A percentile compares a stretch with the other conserved stretches of the same genome.
Conservation (phyloP, 2,797 vertebrate genomes). For the Alauda arvensis region DNA sequence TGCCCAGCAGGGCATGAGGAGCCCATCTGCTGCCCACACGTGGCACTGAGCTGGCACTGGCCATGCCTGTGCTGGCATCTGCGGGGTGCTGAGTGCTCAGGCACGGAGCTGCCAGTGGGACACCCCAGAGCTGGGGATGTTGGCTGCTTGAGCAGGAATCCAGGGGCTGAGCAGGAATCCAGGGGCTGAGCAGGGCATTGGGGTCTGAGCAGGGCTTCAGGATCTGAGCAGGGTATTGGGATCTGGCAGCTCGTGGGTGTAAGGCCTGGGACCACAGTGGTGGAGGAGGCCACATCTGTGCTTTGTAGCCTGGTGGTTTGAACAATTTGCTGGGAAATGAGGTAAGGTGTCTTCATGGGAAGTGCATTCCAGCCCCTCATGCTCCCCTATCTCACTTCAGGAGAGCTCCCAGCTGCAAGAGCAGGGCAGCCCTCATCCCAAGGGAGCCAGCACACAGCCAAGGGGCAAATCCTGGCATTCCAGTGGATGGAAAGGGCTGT, state of each 20-base stretch:
- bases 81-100: rapidly evolving
- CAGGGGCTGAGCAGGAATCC: not conserved
- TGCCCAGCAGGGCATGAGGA: not conserved
- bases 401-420: not conserved
- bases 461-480: not conserved
- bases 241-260: not conserved
- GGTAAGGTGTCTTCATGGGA: not conserved
- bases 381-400: not conserved
- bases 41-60: rapidly evolving
- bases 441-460: not conserved
- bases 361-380: not conserved
- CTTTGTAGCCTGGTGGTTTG: not conserved
- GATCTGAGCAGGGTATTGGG: rapidly evolving
- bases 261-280: not conserved
- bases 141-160: not conserved
- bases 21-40: not conserved
- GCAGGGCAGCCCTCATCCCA: not conserved
- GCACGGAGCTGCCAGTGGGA: not conserved
- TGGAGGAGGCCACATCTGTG: not conserved
- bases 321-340: not conserved
- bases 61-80: rapidly evolving
- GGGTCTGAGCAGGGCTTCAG: not conserved
- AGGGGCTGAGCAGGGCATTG: rapidly evolving
- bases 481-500: not conserved
- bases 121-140: not conserved